A percentile compares a stretch with the other conserved stretches of the same genome.
Conservation (phyloP, 2,113 vertebrate genomes). For the Sturnus vulgaris region DNA sequence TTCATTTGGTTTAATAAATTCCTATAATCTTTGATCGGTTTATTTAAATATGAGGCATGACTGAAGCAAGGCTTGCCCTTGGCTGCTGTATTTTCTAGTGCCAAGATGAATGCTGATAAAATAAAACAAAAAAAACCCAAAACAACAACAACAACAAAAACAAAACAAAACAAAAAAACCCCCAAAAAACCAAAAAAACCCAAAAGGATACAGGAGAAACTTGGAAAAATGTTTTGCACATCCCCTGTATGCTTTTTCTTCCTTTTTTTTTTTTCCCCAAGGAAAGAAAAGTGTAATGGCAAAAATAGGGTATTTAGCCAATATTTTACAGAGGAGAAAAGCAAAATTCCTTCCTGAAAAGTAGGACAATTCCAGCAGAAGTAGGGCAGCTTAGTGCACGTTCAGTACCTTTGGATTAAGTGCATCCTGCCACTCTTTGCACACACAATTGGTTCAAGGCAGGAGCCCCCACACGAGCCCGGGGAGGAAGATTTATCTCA, state of each 20-base stretch:
- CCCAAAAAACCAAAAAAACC: not conserved
- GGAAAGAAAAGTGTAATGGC: not conserved
- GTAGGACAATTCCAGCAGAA: conserved; percentile 1
- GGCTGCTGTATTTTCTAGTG: not conserved
- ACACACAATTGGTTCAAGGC: not conserved
- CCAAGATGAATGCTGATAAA: not conserved
- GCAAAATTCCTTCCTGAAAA: not conserved
- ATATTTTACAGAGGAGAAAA: not conserved
- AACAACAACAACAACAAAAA: not conserved
- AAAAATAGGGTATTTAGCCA: not conserved
- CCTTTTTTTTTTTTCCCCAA: not conserved
- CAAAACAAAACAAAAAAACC: not conserved
- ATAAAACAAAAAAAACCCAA: not conserved
- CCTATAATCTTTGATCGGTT: not conserved
- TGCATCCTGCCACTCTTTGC: not conserved
- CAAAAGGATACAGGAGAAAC: not conserved
- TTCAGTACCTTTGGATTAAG: conserved; percentile 20
- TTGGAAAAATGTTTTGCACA: not conserved
- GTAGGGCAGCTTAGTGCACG: conserved; percentile 4
- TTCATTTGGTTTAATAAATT: not conserved
- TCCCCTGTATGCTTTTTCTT: not conserved
- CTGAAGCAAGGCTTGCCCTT: not conserved
- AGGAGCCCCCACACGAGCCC: not conserved
- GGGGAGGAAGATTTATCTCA: not conserved
- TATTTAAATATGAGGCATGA: not conserved